Percentiles rank a stretch among this genome's conserved stretches.
These are phyloP conservation scores for Alcedo quadribrachys DNA, from an alignment of 2,797 vertebrate species.

Conservation along the genomic window DNA sequence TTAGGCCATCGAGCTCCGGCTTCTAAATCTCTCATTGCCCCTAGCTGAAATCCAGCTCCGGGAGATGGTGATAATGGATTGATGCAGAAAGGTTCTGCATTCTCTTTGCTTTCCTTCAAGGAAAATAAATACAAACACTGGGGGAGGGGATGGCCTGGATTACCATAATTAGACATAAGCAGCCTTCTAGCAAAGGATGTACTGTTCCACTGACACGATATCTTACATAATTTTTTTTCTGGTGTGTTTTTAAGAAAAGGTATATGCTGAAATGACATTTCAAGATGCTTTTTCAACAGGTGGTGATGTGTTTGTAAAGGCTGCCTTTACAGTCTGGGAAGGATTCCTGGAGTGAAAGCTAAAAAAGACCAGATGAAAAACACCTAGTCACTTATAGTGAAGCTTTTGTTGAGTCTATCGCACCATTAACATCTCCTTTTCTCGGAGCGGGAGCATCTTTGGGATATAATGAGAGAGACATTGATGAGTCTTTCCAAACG, in stretches of 20 bases:
- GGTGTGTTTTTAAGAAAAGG: neutral
- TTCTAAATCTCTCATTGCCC: neutral
- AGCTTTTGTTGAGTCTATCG: neutral
- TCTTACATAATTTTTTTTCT: neutral
- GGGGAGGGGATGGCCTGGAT: neutral
- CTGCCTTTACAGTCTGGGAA: neutral
- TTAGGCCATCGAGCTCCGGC: neutral
- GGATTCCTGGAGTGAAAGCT: neutral
- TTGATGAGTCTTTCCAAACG: neutral
- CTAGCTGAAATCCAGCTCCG: neutral
- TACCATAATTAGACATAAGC: constrained; percentile 4
- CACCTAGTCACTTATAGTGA: neutral
- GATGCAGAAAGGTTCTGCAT: neutral
- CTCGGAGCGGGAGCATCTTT: neutral
- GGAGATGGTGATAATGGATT: neutral
- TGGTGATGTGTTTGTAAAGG: neutral
- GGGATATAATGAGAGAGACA: neutral
- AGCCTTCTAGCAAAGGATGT: constrained; percentile 16
- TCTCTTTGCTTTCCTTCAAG: neutral
- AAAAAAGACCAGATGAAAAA: neutral
- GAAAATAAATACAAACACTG: neutral
- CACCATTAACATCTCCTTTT: neutral
- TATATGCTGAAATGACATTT: neutral
- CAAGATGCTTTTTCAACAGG: neutral
- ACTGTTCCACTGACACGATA: neutral